Evolutionary conservation across 2,113 vertebrate genomes (phyloP).

Genomic region (Philantomba maxwellii): DNA sequence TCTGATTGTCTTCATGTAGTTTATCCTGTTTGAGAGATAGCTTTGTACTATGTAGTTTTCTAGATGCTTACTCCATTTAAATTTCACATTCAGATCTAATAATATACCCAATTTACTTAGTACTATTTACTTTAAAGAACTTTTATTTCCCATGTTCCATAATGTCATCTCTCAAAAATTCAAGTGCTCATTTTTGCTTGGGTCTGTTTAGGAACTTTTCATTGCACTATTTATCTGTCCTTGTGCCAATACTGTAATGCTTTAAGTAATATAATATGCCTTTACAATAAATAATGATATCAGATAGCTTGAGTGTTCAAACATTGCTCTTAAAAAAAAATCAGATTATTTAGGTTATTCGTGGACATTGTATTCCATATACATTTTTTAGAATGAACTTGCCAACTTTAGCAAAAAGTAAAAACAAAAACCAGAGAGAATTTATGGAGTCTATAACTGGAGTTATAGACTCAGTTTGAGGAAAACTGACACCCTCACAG

Average conservation of each 20-base stretch:
- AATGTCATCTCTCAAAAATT: background rate
- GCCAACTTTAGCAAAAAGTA: background rate
- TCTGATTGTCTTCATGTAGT: background rate
- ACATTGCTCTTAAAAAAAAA: background rate
- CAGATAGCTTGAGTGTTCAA: background rate
- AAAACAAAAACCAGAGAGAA: background rate
- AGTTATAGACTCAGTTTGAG: background rate
- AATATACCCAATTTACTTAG: background rate
- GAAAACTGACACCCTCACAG: background rate
- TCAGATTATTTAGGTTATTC: background rate
- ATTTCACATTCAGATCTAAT: background rate
- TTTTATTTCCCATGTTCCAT: background rate
- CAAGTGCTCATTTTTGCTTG: background rate
- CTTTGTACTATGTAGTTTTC: background rate
- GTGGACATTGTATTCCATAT: background rate
- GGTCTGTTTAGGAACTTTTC: background rate
- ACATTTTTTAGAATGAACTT: background rate
- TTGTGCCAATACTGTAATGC: background rate
- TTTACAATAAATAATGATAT: background rate
- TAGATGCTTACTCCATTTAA: background rate
- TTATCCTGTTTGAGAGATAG: background rate
- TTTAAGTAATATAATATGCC: background rate
- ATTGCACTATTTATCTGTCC: background rate
- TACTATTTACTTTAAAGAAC: background rate
- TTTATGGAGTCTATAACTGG: background rate